Conservation (phyloP, 2,888 invertebrate species). For the Sialis lutaria region DNA sequence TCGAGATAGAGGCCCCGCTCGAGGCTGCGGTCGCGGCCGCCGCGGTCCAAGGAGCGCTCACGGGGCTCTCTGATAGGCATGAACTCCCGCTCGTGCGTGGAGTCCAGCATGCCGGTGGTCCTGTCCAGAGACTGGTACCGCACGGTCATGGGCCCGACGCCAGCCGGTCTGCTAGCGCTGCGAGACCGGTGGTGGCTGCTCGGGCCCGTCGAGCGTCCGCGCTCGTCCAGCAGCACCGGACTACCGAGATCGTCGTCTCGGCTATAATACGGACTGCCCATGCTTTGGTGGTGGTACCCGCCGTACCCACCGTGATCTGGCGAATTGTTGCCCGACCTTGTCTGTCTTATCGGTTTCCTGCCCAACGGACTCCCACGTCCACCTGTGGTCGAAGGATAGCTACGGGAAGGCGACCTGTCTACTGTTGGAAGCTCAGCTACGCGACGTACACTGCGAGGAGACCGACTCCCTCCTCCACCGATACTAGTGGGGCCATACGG, state of each 20-base stretch:
- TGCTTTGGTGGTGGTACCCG: constrained; percentile 29
- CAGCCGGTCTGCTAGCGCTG: constrained; percentile 58
- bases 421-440: constrained; percentile 63
- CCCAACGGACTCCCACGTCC: constrained; percentile 12
- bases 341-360: constrained; percentile 25
- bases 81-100: constrained; percentile 72
- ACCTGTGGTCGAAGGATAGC: constrained; percentile 43
- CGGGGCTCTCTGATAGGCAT: constrained; percentile 66
- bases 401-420: constrained; percentile 75
- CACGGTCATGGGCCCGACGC: constrained; percentile 36
- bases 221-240: constrained; percentile 69
- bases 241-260: constrained; percentile 71
- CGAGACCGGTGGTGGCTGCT: constrained; percentile 60
- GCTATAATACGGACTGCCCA: constrained; percentile 50
- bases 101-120: constrained; percentile 28
- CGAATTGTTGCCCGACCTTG: constrained; percentile 38
- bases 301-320: constrained; percentile 33
- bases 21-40: constrained; percentile 42
- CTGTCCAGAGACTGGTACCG: constrained; percentile 34
- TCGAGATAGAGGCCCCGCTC: constrained; percentile 53
- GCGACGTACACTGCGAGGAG: constrained; percentile 50
- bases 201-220: constrained; percentile 39
- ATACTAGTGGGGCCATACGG: constrained; percentile 27
- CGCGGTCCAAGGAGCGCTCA: constrained; percentile 44
- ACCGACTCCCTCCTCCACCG: constrained; percentile 41